These are phyloP conservation scores for Pterostichus madidus DNA, from an alignment of 2,888 invertebrate species.

Conservation along the genomic window DNA sequence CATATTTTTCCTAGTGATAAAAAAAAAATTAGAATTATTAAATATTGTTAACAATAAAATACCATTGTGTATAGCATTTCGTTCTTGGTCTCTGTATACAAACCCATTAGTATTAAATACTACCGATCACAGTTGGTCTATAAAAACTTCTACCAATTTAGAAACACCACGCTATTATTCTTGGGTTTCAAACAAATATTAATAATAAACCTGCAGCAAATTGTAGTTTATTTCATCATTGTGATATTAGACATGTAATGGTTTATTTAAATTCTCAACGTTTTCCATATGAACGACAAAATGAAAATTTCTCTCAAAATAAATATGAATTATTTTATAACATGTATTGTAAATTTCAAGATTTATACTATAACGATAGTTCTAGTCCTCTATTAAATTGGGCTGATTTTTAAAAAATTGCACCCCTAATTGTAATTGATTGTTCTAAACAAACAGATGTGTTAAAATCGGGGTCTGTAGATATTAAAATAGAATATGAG, in stretches of 20 bases:
- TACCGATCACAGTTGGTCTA: constrained; percentile 72
- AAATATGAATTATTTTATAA: constrained; percentile 49
- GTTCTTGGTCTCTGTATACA: constrained; percentile 74
- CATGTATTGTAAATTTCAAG: constrained; percentile 49
- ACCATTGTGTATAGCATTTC: constrained; percentile 68
- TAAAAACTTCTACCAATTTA: constrained; percentile 70
- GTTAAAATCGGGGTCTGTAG: constrained; percentile 67
- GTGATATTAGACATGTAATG: constrained; percentile 50
- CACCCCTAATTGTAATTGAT: constrained; percentile 70
- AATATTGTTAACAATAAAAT: constrained; percentile 32
- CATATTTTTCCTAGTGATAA: constrained; percentile 29
- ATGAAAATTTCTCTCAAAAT: constrained; percentile 50
- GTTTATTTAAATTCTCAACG: constrained; percentile 51
- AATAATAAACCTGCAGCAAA: constrained; percentile 47
- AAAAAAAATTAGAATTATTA: constrained; percentile 38
- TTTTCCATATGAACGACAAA: constrained; percentile 61
- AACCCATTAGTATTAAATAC: constrained; percentile 73
- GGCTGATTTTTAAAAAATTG: constrained; percentile 66
- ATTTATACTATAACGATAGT: constrained; percentile 71
- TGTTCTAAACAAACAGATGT: constrained; percentile 69
- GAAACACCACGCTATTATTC: constrained; percentile 59
- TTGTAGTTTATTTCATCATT: constrained; percentile 60
- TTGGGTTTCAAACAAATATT: constrained; percentile 58
- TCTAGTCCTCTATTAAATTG: constrained; percentile 68
- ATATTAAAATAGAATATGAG: constrained; percentile 61